Conservation (phyloP, 2,113 vertebrate genomes). For the Salvelinus namaycush region DNA sequence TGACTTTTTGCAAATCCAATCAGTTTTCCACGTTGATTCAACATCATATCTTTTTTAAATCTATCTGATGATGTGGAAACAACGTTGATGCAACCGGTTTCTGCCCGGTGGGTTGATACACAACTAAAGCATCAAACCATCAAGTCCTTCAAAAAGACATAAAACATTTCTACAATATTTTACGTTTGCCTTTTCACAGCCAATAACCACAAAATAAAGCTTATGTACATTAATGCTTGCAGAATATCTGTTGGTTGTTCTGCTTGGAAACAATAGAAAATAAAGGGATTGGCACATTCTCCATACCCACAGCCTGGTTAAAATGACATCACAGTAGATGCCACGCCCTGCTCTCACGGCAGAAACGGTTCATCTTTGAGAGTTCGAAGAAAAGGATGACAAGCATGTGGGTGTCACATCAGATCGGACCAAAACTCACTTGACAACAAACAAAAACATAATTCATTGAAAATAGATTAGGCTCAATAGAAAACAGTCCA, state of each 20-base stretch:
- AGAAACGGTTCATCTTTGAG: neutral
- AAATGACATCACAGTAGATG: conserved; percentile 20
- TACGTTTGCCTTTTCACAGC: conserved; percentile 17
- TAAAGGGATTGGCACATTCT: conserved; percentile 36
- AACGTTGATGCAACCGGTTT: too few species aligned
- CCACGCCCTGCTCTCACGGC: neutral
- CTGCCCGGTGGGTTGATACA: conserved; percentile 18
- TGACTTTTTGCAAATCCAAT: too few species aligned
- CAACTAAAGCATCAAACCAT: conserved; percentile 32
- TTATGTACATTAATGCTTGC: conserved; percentile 16
- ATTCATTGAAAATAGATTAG: conserved; percentile 28
- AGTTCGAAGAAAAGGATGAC: neutral
- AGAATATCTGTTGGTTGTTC: conserved; percentile 28
- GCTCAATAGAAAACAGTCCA: conserved; percentile 11
- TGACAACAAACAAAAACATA: too few species aligned
- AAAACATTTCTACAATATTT: neutral
- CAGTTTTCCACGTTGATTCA: too few species aligned
- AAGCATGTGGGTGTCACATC: neutral
- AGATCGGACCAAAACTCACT: too few species aligned
- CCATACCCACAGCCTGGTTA: conserved; percentile 15
- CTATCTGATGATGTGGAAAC: too few species aligned
- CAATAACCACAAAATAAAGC: conserved; percentile 2
- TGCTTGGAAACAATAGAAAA: conserved; percentile 44
- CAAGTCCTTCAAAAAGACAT: conserved; percentile 36
- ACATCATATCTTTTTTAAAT: too few species aligned